Evolutionary conservation across 30 jellyfish, hydroid and myxozoan species (phyloP).

Genomic region (Mastigias papua): DNA sequence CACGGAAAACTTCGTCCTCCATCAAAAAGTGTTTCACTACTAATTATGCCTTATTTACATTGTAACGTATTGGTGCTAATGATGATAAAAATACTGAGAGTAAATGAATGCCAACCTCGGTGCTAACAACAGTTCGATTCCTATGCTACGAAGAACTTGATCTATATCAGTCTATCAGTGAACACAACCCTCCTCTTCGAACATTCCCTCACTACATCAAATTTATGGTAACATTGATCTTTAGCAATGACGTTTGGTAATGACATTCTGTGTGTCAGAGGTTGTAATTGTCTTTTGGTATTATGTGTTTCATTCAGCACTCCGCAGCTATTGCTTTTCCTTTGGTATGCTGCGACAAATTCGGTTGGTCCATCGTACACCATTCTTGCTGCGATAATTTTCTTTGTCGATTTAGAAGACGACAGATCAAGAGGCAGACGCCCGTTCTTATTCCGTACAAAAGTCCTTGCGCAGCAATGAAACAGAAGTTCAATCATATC

Average conservation of each 20-base stretch:
- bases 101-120: too few species aligned
- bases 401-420: constrained; percentile 7
- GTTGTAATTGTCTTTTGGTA: not conserved
- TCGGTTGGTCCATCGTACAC: constrained; percentile 72
- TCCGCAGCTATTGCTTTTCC: constrained; percentile 24
- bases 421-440: constrained; percentile 50
- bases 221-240: not conserved
- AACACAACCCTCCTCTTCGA: constrained; percentile 3
- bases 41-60: too few species aligned
- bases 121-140: too few species aligned
- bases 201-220: not conserved
- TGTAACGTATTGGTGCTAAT: too few species aligned
- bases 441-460: constrained; percentile 49
- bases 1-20: too few species aligned
- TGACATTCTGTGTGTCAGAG: constrained; percentile 36
- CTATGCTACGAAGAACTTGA: too few species aligned
- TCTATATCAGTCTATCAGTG: not conserved
- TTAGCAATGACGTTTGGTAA: constrained; percentile 3
- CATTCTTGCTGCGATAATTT: constrained; percentile 49
- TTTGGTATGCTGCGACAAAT: constrained; percentile 56
- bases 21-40: too few species aligned
- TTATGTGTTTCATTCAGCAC: constrained; percentile 10
- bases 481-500: constrained; percentile 49
- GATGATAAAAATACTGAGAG: too few species aligned
- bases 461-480: constrained; percentile 59